Percentiles rank a stretch among this genome's conserved stretches.
Evolutionary conservation across 1,140 invertebrate species (phyloP).

Genomic region (Drosophila watanabei): DNA sequence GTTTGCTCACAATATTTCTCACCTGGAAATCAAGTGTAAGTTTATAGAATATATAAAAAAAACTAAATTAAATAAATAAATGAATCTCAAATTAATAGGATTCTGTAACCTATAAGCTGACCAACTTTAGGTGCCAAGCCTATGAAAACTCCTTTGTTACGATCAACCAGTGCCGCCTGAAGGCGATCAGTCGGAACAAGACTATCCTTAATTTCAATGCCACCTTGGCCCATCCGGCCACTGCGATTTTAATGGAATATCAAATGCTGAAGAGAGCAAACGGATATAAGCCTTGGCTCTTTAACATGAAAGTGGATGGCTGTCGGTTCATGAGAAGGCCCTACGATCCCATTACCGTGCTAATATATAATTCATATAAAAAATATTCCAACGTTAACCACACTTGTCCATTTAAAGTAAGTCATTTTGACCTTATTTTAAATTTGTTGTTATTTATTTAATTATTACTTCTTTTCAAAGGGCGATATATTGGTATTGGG

Average conservation of each 20-base stretch:
- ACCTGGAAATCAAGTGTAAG: slow-evolving; percentile 17
- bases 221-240: neutral
- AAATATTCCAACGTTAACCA: slow-evolving; percentile 21
- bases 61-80: too few species aligned
- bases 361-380: slow-evolving; percentile 4
- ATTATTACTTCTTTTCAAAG: neutral
- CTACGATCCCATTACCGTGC: neutral
- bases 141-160: slow-evolving; percentile 13
- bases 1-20: neutral
- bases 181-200: slow-evolving; percentile 18
- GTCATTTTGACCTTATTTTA: neutral
- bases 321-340: slow-evolving; percentile 16
- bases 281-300: slow-evolving; percentile 21
- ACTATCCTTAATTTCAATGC: slow-evolving; percentile 15
- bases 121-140: slow-evolving; percentile 7
- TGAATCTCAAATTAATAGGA: neutral
- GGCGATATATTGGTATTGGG: slow-evolving; percentile 6
- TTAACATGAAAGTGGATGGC: neutral
- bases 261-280: slow-evolving; percentile 3
- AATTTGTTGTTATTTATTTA: too few species aligned
- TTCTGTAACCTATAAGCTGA: slow-evolving; percentile 1
- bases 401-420: slow-evolving; percentile 14
- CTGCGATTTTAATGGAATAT: neutral
- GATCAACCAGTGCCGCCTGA: slow-evolving; percentile 27
- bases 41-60: neutral